Base-by-base conservation (phyloP, 2,888 invertebrate species). In the Drosophila fulvimacula region DNA sequence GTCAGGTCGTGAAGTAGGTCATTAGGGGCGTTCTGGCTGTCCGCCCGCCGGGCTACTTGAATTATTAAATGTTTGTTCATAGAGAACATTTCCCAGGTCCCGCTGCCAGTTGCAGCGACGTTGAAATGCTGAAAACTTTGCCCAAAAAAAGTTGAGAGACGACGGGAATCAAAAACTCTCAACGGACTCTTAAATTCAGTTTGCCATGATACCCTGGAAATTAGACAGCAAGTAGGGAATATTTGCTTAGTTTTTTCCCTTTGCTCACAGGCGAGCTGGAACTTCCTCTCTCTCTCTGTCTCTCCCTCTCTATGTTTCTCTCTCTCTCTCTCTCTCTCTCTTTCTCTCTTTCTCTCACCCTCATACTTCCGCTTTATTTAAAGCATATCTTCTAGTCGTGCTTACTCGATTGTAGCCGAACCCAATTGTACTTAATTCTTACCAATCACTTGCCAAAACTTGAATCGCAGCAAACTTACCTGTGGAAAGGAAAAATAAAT, bases 21-120 rank as follows among this genome's bases (percentile, higher is more conserved):
- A 83, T 88, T 83, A 88, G 86, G 86, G 83, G 86, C 76, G 66
- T 70, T 70, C 57, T 60, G 53, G 60, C 44, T 66, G 70, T 62
- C 53, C 64, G 66, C 66, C 63, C 69, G 46, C 61, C 51, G 69
- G 63, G 77, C 83, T 78, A 88, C 88, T 88, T 84, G 88, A 84
- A 84, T 88, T 84, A 84, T 84, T 88, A 84, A 84, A 84, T 81
- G 83, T 86, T 71, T 80, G 75, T 74, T 72, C 74, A 70, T 63
- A 68, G 62, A 56, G 65, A 57, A 63, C 46, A 71, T 62, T 68
- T 65, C 64, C 59, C 34, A 44, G 67, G 46, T 66, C 56, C 62
- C 61, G 74, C 69, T 63, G 74, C 69, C 70, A 75, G 72, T 72
- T 78, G 79, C 59, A 73, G 58, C 53, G 64, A 65, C 51, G 62